A percentile compares a stretch with the other conserved stretches of the same genome.
phyloP scores from a whole-genome alignment of 2,113 vertebrate species.

The Urocolius indicus region DNA sequence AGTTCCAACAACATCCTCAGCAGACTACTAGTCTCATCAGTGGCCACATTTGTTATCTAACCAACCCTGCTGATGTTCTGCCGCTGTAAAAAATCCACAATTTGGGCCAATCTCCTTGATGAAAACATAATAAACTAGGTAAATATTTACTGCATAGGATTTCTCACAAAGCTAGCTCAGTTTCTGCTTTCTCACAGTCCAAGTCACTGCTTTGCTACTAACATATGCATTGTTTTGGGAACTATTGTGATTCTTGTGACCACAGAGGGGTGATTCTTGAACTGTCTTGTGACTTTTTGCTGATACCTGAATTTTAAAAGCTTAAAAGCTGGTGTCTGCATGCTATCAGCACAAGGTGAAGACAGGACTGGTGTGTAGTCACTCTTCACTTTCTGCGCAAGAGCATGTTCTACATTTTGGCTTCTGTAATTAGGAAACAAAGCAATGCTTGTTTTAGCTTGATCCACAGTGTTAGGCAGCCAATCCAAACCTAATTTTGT shows the following conservation, averaged over 20 bases:
- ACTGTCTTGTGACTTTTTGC: not conserved
- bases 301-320: not conserved
- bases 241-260: not conserved
- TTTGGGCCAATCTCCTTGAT: not conserved
- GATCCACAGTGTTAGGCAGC: not conserved
- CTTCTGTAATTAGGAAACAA: not conserved
- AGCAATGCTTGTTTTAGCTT: not conserved
- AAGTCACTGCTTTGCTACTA: not conserved
- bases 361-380: not conserved
- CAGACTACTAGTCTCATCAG: not conserved
- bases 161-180: not conserved
- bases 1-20: not conserved
- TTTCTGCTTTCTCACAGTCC: not conserved
- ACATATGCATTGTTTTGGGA: not conserved
- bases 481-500: slow-evolving; percentile 14
- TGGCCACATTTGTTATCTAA: not conserved
- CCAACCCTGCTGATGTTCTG: not conserved
- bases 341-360: not conserved
- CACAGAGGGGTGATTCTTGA: not conserved
- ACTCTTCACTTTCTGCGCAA: not conserved
- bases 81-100: not conserved
- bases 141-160: not conserved
- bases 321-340: not conserved
- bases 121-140: not conserved
- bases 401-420: not conserved